Evolutionary conservation across 2,113 vertebrate genomes (phyloP), one percentile per base, ranked within the genome.

Genomic region (Sinocyclocheilus grahami): DNA sequence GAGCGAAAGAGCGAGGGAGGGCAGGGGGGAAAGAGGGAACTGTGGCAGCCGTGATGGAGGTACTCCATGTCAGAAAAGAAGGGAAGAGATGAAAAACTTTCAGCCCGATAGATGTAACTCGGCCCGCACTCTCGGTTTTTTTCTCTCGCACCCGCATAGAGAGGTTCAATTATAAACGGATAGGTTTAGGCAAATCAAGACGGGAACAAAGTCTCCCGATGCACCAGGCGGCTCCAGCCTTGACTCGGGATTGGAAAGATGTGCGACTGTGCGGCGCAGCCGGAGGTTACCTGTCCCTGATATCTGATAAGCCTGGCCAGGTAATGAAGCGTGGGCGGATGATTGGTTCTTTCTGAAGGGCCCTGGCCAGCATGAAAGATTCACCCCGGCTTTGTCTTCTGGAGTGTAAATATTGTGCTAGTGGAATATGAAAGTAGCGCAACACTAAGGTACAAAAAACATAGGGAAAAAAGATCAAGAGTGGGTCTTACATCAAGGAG

Each of bases 361-460:
- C 83, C 48, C 86, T 51, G 89, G 83, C 81, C 83, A 91, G 91
- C 95, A 95, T 96, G 96, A 96, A 96, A 92, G 95, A 94, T 94
- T 94, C 96, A 95, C 96, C 84, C 85, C 39, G 96, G 96, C 97
- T 98, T 97, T 97, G 97, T 98, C 96, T 97, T 97, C 96, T 96
- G 91, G 96, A 97, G 97, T 97, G 97, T 98, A 99, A 99, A 99
- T 99, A 99, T 98, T 98, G 98, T 97, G 97, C 97, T 98, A 96
- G 97, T 93, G 95, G 98, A 98, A 99, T 99, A 96, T 97, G 96
- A 98, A 98, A 99, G 97, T 96, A 98, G 96, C 92, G 95, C 97
- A 98, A 98, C 96, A 97, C 97, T 97, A 97, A 96, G 97, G 96
- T 97, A 98, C 97, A 96, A 96, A 97, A 95, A 97, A 96, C 96